Conservation (phyloP, 2,113 vertebrate genomes). For the Notiomystis cincta region DNA sequence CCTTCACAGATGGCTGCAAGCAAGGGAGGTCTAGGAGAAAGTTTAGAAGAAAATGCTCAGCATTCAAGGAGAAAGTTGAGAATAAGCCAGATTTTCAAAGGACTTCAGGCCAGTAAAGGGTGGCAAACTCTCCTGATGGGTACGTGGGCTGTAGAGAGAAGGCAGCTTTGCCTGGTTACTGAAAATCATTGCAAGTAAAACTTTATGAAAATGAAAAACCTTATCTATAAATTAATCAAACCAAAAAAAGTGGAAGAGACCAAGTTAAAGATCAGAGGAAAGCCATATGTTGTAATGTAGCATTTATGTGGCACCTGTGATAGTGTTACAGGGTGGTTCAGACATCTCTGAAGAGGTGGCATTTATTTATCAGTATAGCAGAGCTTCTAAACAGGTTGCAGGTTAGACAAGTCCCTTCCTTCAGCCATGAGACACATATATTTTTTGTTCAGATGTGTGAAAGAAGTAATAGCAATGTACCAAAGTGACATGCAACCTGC, state of each 20-base stretch:
- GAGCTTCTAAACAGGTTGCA: background rate
- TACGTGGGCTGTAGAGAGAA: background rate
- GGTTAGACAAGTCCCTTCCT: background rate
- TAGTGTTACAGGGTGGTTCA: background rate
- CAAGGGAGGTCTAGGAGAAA: background rate
- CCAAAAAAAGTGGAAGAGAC: background rate
- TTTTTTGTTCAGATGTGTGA: background rate
- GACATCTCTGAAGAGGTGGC: background rate
- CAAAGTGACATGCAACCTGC: background rate
- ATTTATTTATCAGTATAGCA: background rate
- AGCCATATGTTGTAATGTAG: background rate
- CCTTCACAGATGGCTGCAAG: constrained; percentile 25
- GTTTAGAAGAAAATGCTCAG: background rate
- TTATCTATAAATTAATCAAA: background rate
- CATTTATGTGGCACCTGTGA: background rate
- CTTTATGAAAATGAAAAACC: background rate
- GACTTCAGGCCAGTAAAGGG: background rate
- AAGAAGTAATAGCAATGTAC: background rate
- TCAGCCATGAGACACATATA: background rate
- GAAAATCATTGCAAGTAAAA: background rate
- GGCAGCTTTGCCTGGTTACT: background rate
- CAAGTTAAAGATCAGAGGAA: background rate
- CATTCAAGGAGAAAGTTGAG: background rate
- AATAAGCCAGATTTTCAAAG: background rate
- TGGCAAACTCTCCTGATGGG: background rate